Percentiles rank a stretch among this genome's conserved stretches.
These are phyloP conservation scores for Apodemia mormo DNA, from an alignment of 2,888 invertebrate genomes.

Conservation along the genomic window DNA sequence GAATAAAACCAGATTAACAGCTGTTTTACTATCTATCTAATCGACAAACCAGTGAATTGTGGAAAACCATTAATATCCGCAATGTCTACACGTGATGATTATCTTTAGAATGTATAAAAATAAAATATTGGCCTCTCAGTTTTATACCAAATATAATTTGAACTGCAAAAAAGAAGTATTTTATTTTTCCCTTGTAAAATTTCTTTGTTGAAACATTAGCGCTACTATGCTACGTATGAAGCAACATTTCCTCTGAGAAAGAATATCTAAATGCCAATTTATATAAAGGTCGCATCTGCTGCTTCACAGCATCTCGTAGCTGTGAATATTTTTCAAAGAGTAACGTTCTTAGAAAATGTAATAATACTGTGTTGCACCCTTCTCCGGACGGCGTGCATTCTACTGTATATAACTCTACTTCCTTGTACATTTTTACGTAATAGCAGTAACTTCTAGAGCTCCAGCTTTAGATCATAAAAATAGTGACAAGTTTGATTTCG, in stretches of 20 bases:
- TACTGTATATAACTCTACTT: constrained; percentile 39
- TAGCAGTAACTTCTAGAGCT: not conserved
- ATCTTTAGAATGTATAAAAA: no score
- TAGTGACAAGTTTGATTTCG: no score
- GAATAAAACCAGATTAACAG: no score
- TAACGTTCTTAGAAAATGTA: constrained; percentile 44
- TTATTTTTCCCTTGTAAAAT: not conserved
- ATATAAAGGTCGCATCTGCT: constrained; percentile 25
- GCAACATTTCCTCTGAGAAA: constrained; percentile 21
- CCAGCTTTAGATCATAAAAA: no score
- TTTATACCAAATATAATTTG: no score
- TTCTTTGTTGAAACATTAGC: not conserved
- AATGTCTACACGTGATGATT: no score
- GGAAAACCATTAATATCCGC: no score
- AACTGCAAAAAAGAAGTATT: not conserved
- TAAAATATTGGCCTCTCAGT: no score
- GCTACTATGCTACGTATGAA: not conserved
- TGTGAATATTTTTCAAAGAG: constrained; percentile 42
- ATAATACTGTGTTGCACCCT: constrained; percentile 43
- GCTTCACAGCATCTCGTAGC: constrained; percentile 28
- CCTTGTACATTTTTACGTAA: not conserved
- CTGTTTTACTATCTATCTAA: no score
- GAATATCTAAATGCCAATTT: constrained; percentile 21
- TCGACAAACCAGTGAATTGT: no score
- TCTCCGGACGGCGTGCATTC: constrained; percentile 40